These are phyloP conservation scores for Saiga tatarica DNA, from an alignment of 2,113 vertebrate species.

Conservation along the genomic window DNA sequence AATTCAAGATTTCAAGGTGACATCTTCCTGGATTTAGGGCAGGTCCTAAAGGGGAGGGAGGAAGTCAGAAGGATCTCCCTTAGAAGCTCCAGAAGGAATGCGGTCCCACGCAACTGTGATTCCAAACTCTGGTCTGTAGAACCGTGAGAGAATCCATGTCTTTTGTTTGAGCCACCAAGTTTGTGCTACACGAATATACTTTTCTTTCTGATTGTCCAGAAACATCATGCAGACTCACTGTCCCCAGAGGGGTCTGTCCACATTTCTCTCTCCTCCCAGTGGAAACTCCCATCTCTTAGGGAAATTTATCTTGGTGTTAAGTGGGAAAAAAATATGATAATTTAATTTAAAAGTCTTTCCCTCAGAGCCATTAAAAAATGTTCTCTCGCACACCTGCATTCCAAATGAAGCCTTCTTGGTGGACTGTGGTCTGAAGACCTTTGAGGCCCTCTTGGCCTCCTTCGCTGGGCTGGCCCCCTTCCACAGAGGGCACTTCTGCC, in stretches of 20 bases:
- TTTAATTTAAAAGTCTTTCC: conserved; percentile 16
- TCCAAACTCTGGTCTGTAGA: background rate
- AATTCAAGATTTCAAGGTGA: background rate
- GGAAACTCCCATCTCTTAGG: background rate
- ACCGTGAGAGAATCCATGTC: background rate
- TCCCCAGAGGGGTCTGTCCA: background rate
- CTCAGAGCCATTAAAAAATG: conserved; percentile 26
- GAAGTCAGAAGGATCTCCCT: rapidly evolving
- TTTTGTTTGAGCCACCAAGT: background rate
- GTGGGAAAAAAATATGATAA: background rate
- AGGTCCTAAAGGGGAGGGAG: background rate
- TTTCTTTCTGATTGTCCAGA: background rate
- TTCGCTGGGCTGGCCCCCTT: background rate
- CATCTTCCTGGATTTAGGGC: background rate
- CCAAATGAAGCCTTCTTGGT: background rate
- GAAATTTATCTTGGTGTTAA: background rate
- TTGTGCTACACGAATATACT: background rate
- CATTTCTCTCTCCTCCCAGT: background rate
- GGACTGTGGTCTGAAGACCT: background rate
- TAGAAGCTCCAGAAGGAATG: background rate
- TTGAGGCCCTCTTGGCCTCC: background rate
- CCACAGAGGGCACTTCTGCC: background rate
- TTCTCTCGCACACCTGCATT: background rate
- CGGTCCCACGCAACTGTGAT: background rate
- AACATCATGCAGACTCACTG: background rate